Evolutionary conservation across 2,113 vertebrate genomes (phyloP), one percentile per base, ranked within the genome.

Genomic region (Zapornia atra): DNA sequence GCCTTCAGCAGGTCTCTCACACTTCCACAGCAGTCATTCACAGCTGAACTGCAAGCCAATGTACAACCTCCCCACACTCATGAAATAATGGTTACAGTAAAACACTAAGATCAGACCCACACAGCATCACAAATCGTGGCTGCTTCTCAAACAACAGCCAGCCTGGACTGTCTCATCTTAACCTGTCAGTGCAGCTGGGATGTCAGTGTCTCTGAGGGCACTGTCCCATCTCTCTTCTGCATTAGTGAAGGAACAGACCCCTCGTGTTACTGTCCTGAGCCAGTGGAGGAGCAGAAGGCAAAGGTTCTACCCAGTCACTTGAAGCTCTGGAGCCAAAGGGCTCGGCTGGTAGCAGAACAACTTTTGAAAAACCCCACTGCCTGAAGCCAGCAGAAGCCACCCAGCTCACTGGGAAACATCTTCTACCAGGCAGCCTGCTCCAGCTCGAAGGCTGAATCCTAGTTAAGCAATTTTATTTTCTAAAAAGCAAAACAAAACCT

Each of bases 161-260:
- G 5, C 28, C 19, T 12, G 28, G n/a, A 31, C 1, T 29, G 24
- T 17, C 54, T 59, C 6, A 38, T 25, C 66, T 25, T 26, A 50
- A 42, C 15, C 33, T 22, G 4, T 18, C 11, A 17, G 56, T 5
- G 61, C 40, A 57, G 53, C 15, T 3, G 11, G 59, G 57, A 40
- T 15, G 5, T 1, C 9, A 8, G 4, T 0, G 0, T 22, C 28
- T 22, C 51, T 46, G 31, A 6, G 34, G 71, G 72, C 38, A 14
- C 34, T 46, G 61, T 11, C 20, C 25, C 46, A 0, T 7, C 17
- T 34, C 46, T 80, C 68, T 13, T 20, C 34, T 36, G 11, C 17
- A 1, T 51, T 19, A 31, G 34, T 0, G 29, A 71, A 9, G 29
- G 14, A 77, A 53, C 11, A 40, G 73, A 50, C 14, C 36, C 33